phyloP scores from a whole-genome alignment of 1,140 invertebrate species.

The Calephelis virginiensis region DNA sequence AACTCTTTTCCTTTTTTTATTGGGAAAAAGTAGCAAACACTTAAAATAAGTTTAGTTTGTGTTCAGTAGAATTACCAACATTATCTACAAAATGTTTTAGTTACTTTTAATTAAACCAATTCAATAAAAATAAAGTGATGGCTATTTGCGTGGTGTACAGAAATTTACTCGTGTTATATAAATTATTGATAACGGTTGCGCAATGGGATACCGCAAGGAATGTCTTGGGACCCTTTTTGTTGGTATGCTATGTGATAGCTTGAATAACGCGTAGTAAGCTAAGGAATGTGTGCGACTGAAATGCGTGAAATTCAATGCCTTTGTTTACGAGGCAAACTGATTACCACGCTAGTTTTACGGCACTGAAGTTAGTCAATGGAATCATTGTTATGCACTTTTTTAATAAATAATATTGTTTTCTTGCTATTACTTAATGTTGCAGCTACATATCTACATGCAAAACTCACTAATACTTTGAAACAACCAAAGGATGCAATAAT shows the following conservation, averaged over 20 bases:
- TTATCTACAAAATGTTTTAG: too few species aligned
- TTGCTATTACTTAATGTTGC: neutral
- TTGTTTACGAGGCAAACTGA: conserved; percentile 36
- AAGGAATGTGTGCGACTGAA: conserved; percentile 42
- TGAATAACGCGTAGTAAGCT: conserved; percentile 35
- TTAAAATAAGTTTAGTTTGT: too few species aligned
- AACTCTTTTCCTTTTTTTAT: too few species aligned
- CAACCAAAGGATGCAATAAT: too few species aligned
- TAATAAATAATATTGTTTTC: too few species aligned
- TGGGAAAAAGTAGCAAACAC: too few species aligned
- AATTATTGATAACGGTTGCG: conserved; percentile 32
- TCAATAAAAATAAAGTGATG: too few species aligned
- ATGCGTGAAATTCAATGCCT: conserved; percentile 50
- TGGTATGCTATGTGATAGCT: conserved; percentile 39
- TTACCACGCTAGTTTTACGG: conserved; percentile 24
- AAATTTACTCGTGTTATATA: too few species aligned
- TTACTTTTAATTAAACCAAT: too few species aligned
- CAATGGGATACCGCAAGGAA: conserved; percentile 45
- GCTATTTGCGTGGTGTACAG: too few species aligned
- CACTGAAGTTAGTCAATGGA: neutral
- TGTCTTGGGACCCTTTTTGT: conserved; percentile 43
- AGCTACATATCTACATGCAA: neutral
- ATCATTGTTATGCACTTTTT: neutral
- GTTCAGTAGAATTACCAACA: too few species aligned
- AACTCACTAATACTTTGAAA: too few species aligned